These are phyloP conservation scores for Ceyx cyanopectus DNA, from an alignment of 2,113 vertebrate genomes.

Conservation along the genomic window DNA sequence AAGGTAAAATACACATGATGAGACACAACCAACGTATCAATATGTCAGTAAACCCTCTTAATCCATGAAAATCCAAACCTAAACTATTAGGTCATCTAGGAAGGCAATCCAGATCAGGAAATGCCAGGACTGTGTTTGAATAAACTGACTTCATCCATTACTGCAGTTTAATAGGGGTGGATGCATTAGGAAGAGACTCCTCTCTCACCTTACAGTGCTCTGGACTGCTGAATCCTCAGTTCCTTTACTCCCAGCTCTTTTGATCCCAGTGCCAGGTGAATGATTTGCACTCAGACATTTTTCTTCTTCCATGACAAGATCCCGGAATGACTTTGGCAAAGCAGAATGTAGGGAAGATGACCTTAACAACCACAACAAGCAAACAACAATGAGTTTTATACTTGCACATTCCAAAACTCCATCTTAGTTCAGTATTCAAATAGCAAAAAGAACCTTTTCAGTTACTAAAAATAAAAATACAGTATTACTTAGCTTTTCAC, in stretches of 20 bases:
- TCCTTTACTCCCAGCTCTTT: slow-evolving; percentile 83
- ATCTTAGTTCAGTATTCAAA: background rate
- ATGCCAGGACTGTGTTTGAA: background rate
- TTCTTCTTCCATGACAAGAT: slow-evolving; percentile 88
- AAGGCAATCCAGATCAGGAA: background rate
- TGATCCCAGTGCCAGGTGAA: slow-evolving; percentile 64
- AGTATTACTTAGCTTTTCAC: background rate
- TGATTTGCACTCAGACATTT: slow-evolving; percentile 63
- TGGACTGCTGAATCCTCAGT: slow-evolving; percentile 76
- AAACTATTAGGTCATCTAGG: background rate
- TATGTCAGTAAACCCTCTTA: background rate
- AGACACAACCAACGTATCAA: background rate
- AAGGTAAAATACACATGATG: background rate
- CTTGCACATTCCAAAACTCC: background rate
- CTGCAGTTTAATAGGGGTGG: background rate
- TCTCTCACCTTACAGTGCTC: slow-evolving; percentile 69
- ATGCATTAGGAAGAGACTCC: background rate
- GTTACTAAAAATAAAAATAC: background rate
- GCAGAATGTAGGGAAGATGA: slow-evolving; percentile 80
- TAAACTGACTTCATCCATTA: background rate
- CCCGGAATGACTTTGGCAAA: slow-evolving; percentile 86
- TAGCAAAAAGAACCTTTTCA: background rate
- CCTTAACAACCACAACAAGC: slow-evolving; percentile 68
- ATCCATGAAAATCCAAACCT: background rate
- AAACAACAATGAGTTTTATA: background rate